These are phyloP conservation scores for Eurytemora carolleeae DNA, from an alignment of 1,140 invertebrate species.

Conservation along the genomic window DNA sequence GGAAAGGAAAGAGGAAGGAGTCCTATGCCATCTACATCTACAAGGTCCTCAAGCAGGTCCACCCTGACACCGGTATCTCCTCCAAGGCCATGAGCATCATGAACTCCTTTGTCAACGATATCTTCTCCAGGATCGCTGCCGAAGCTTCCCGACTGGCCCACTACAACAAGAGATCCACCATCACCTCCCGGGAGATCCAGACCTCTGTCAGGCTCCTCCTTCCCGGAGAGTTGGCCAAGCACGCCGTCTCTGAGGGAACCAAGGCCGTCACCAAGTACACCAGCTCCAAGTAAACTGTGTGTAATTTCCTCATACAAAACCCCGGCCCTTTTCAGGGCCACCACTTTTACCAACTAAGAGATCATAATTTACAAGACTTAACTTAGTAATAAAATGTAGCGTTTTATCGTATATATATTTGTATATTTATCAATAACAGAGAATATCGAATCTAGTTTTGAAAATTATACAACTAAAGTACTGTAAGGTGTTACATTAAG, in stretches of 20 bases:
- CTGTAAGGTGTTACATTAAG: no score
- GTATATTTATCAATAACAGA: no score
- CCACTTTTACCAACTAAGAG: no score
- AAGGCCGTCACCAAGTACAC: slow-evolving; percentile 38
- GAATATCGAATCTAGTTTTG: no score
- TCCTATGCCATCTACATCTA: slow-evolving; percentile 48
- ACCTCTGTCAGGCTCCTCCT: slow-evolving; percentile 38
- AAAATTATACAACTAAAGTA: no score
- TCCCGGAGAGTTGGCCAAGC: slow-evolving; percentile 40
- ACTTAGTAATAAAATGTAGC: no score
- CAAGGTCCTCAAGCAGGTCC: slow-evolving; percentile 48
- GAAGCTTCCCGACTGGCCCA: slow-evolving; percentile 45
- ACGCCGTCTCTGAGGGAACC: slow-evolving; percentile 37
- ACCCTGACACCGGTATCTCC: slow-evolving; percentile 44
- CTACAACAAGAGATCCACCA: slow-evolving; percentile 44
- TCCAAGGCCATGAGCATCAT: slow-evolving; percentile 32
- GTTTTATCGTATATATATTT: no score
- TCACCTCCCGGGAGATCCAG: slow-evolving; percentile 39
- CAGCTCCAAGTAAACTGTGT: slow-evolving; percentile 32
- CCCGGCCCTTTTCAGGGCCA: no score
- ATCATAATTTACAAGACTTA: no score
- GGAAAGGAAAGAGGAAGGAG: slow-evolving; percentile 34
- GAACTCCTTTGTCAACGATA: slow-evolving; percentile 40
- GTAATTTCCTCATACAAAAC: no score
- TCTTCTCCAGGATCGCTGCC: slow-evolving; percentile 42